Conservation (phyloP, 2,113 vertebrate species). For the Onychorhynchus coronatus region DNA sequence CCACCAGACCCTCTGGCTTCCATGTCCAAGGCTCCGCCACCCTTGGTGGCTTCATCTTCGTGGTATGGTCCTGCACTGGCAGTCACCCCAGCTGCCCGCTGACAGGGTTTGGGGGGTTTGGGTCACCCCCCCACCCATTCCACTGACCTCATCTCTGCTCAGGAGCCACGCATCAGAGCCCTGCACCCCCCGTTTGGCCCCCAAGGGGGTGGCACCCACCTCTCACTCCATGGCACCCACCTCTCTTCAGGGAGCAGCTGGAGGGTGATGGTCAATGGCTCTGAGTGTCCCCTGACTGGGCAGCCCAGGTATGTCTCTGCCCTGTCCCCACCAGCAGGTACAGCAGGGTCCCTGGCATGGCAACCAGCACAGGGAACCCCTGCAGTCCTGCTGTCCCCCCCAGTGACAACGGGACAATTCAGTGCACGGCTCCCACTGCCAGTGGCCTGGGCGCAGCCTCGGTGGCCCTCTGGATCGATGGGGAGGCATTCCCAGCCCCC, state of each 20-base stretch:
- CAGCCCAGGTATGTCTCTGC: neutral
- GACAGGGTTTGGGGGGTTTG: neutral
- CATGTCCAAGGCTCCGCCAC: slow-evolving; percentile 75
- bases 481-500: slow-evolving; percentile 75
- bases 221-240: slow-evolving; percentile 81
- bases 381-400: neutral
- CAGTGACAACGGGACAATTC: slow-evolving; percentile 48
- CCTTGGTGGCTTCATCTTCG: slow-evolving; percentile 81
- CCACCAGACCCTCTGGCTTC: slow-evolving; percentile 71
- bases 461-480: slow-evolving; percentile 82
- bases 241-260: slow-evolving; percentile 80
- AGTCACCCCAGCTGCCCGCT: neutral
- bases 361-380: fast-evolving
- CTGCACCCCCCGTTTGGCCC: slow-evolving; percentile 88
- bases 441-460: neutral
- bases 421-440: slow-evolving; percentile 44
- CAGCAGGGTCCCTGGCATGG: fast-evolving
- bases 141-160: neutral
- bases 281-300: slow-evolving; percentile 64
- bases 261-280: slow-evolving; percentile 81
- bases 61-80: slow-evolving; percentile 70
- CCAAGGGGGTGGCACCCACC: slow-evolving; percentile 81
- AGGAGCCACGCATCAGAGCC: slow-evolving; percentile 82
- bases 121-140: neutral
- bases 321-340: fast-evolving